A percentile compares a stretch with the other conserved stretches of the same genome.
Conservation (phyloP, 2,113 vertebrate genomes). For the Hypomesus transpacificus region DNA sequence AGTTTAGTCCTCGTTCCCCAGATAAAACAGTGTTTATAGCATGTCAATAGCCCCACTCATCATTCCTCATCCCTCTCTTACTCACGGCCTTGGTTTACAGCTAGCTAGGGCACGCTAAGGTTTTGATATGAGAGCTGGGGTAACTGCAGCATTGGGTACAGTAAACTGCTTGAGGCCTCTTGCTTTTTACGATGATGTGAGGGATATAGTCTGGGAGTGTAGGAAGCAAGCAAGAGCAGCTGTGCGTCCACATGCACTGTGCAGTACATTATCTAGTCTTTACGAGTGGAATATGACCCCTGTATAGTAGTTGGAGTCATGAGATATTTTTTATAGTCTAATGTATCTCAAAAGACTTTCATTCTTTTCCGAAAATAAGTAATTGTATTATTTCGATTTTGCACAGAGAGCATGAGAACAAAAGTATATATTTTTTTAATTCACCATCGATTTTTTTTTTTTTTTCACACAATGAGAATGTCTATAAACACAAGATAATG, state of each 20-base stretch:
- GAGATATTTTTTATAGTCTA: no score
- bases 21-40: constrained; percentile 71
- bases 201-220: constrained; percentile 69
- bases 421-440: no score
- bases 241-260: constrained; percentile 44
- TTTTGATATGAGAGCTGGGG: constrained; percentile 65
- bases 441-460: no score
- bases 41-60: constrained; percentile 77
- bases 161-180: constrained; percentile 67
- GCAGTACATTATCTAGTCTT: background rate
- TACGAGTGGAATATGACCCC: background rate
- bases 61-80: constrained; percentile 67
- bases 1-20: constrained; percentile 65
- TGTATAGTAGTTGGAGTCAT: background rate
- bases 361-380: no score
- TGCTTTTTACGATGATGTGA: constrained; percentile 69
- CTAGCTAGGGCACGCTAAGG: constrained; percentile 57
- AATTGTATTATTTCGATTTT: no score
- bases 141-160: constrained; percentile 66
- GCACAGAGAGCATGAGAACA: no score
- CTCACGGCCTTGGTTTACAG: constrained; percentile 67
- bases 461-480: no score
- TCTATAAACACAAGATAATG: no score
- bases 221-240: constrained; percentile 52
- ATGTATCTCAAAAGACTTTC: background rate